Evolutionary conservation across 2,797 vertebrate genomes (phyloP).

Genomic region (Pogonophryne albipinna): DNA sequence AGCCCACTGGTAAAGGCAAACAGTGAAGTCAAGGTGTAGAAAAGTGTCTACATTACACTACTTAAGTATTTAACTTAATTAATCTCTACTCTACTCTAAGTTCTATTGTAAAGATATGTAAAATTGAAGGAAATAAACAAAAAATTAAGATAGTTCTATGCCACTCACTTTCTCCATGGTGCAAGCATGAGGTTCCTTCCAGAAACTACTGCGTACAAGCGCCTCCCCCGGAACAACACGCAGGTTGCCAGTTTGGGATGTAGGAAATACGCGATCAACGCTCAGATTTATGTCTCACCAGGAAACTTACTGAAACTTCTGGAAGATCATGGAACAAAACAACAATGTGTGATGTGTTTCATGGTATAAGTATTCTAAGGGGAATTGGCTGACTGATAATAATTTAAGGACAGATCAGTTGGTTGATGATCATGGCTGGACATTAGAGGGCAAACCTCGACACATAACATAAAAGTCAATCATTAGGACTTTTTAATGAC

Average conservation of each 20-base stretch:
- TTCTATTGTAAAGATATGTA: background rate
- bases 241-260: conserved; percentile 73
- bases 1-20: conserved; percentile 37
- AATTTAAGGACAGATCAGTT: background rate
- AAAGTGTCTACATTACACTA: background rate
- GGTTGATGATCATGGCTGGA: background rate
- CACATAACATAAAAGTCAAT: background rate
- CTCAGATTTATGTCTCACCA: background rate
- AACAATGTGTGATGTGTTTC: background rate
- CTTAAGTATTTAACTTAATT: background rate
- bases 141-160: conserved; percentile 17
- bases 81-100: background rate
- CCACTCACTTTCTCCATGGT: conserved; percentile 88
- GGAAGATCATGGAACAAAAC: conserved; percentile 33
- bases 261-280: conserved; percentile 25
- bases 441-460: background rate
- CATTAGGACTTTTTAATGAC: background rate
- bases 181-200: conserved; percentile 86
- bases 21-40: conserved; percentile 21
- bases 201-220: conserved; percentile 85
- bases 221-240: conserved; percentile 72
- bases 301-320: conserved; percentile 30
- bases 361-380: background rate
- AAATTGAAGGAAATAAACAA: background rate
- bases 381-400: background rate